Evolutionary conservation across 2,888 invertebrate species (phyloP), one percentile per base, ranked within the genome.

Genomic region (Parnassius apollo): DNA sequence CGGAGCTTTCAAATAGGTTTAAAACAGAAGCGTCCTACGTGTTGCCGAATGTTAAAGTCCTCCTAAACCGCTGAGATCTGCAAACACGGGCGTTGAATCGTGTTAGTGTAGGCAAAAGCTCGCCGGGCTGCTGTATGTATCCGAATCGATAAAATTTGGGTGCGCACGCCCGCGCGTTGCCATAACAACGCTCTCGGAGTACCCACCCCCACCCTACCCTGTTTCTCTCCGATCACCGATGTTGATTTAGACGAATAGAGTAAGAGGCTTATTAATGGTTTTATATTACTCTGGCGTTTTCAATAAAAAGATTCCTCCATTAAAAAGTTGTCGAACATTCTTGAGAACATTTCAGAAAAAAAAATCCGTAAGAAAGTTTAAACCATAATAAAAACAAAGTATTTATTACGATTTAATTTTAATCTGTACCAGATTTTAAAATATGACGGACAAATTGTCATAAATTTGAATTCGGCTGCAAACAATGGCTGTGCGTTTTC

Each of bases 211-310:
- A 66, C 75, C 68, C 75, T 81, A 68, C 80, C 66, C 77, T 80
- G 76, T 82, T 82, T 84, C 88, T 85, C 88, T 68, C 78, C 82
- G 84, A 83, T 86, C 89, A 88, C 83, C 87, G 86, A 87, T 91
- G 91, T 91, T 91, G 91, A 91, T 91, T 91, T 86, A 90, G 91
- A 91, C 88, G 91, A 86, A 91, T 91, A 88, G 91, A 87, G 91
- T 90, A 91, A 91, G 89, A 90, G 89, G 89, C 88, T 91, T 91
- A 91, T 88, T 91, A 91, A 91, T 91, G 91, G 89, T 88, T 88
- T 91, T 88, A 87, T 88, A 85, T 88, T 87, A 82, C 86, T 83
- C 78, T 77, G 74, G 75, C 76, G 79, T 82, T 81, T 80, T 78
- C 78, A 80, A 77, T 75, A 78, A 77, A 66, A 61, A 61, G 69